Conservation (phyloP, 2,888 invertebrate genomes). For the Vanessa cardui region DNA sequence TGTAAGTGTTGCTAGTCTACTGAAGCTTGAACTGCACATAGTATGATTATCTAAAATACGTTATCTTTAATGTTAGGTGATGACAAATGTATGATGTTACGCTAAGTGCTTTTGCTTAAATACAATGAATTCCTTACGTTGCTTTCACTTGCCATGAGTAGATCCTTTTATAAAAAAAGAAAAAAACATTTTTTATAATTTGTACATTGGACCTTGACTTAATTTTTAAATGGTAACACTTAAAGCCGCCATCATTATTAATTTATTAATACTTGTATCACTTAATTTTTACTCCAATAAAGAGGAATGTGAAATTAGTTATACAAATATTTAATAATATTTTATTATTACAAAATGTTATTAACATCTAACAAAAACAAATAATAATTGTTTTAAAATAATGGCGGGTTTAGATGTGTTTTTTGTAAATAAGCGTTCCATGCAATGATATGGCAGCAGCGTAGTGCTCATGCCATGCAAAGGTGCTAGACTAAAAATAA, state of each 20-base stretch:
- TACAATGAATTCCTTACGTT: conserved; percentile 64
- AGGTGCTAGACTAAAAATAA: conserved; percentile 76
- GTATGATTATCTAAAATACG: background rate
- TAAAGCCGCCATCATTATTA: conserved; percentile 19
- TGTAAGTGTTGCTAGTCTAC: conserved; percentile 1
- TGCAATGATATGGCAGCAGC: conserved; percentile 51
- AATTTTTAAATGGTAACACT: conserved; percentile 17
- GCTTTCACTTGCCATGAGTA: conserved; percentile 69
- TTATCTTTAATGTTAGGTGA: background rate
- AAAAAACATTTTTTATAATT: conserved; percentile 49
- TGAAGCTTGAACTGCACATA: background rate
- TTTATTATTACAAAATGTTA: background rate
- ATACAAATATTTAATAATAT: background rate
- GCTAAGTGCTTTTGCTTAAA: conserved; percentile 46
- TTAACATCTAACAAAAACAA: background rate
- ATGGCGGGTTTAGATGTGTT: conserved; percentile 4
- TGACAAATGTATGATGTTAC: conserved; percentile 7
- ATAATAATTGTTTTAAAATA: background rate
- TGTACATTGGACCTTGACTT: conserved; percentile 74
- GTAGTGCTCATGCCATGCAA: conserved; percentile 59
- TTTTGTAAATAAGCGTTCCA: conserved; percentile 27
- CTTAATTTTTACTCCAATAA: no score
- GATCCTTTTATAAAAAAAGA: conserved; percentile 64
- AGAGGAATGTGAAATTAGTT: background rate
- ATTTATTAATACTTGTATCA: no score